Percentiles rank a stretch among this genome's conserved stretches.
phyloP scores from a whole-genome alignment of 2,797 vertebrate genomes.

The Semotilus atromaculatus region DNA sequence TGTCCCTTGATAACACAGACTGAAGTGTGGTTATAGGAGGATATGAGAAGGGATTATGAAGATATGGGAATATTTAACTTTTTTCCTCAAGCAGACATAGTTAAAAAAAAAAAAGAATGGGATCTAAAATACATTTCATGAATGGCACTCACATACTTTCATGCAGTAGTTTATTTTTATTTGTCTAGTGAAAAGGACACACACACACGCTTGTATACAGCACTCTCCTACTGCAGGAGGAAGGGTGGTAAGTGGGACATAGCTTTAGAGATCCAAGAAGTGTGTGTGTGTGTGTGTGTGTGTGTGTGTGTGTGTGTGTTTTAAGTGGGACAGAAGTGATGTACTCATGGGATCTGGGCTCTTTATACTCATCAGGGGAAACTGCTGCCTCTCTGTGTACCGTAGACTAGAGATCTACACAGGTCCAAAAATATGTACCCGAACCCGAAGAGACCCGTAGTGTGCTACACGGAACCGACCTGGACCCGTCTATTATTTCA shows the following conservation, averaged over 20 bases:
- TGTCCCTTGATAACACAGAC: background rate
- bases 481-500: too few species aligned
- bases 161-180: too few species aligned
- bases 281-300: conserved; percentile 14
- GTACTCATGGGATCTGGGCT: conserved; percentile 77
- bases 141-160: background rate
- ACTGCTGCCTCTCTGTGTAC: conserved; percentile 22
- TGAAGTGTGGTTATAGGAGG: background rate
- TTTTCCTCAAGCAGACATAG: background rate
- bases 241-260: conserved; percentile 37
- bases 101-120: too few species aligned
- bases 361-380: conserved; percentile 71
- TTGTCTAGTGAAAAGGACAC: too few species aligned
- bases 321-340: conserved; percentile 48
- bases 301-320: conserved; percentile 10
- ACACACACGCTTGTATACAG: background rate
- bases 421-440: too few species aligned
- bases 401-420: background rate
- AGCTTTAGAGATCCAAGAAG: background rate
- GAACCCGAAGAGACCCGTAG: too few species aligned
- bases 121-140: too few species aligned
- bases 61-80: background rate
- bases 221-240: background rate
- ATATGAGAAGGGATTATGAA: background rate
- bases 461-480: too few species aligned